Base-by-base conservation (phyloP, 2,113 vertebrate species). In the Saccopteryx bilineata region DNA sequence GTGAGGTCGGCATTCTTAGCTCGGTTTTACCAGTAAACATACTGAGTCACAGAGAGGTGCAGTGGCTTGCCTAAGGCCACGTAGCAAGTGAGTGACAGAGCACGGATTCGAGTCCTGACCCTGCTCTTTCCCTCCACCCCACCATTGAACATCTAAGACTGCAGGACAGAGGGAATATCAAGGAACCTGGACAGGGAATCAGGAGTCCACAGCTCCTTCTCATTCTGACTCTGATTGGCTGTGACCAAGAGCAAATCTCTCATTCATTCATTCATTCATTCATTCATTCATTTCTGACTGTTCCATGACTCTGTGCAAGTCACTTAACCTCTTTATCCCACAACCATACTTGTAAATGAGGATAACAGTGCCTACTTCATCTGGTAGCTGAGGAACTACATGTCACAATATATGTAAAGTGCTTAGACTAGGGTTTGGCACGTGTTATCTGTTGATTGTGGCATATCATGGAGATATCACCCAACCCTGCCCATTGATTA, bases 361-460 rank as follows among this genome's bases (percentile, higher is more conserved):
- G 24, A 24, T 13, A 63, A 5, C 1, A 13, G 48, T 28, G 13
- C 54, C 7, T 8, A 15, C 19, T 26, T 71, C 60, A 5, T 6
- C 28, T 24, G 39, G 23, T 13, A 9, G 11, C 13, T 1, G 0
- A 28, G 33, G 12, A 15, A 50, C 68, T 46, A 4, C 50, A 2
- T 48, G 52, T 28, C 9, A 26, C 21, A 28, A 33, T 24, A 12
- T 0, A 15, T 23, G 68, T 1, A 19, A 66, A 9, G 74, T 24
- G 33, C 83, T 56, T 18, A 8, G 31, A 15, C 83, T 23, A 28
- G 50, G 48, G 13, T 26, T 28, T n/a, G 46, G 21, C 56, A 33
- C 1, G 2, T 54, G 54, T 15, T 48, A 46, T 68, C 18, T 28
- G 31, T n/a, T 15, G 0, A 5, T 0, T 0, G 48, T 13, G 28